phyloP scores from a whole-genome alignment of 2,888 invertebrate genomes.

The Protophormia terraenovae region DNA sequence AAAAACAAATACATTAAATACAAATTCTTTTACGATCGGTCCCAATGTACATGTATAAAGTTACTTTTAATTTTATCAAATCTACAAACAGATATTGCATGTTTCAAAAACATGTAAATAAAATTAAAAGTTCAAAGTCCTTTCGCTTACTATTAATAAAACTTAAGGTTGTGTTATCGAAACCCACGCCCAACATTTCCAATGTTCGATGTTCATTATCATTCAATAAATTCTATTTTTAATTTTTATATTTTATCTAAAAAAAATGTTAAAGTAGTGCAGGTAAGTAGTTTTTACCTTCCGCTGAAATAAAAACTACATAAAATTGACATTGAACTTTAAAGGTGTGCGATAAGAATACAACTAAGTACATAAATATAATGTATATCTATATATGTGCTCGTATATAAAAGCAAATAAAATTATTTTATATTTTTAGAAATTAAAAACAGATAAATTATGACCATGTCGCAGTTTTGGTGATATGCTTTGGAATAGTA shows the following conservation, averaged over 20 bases:
- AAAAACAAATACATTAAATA: too few relatives aligned
- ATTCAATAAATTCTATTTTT: background rate
- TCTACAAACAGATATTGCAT: background rate
- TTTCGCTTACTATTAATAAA: background rate
- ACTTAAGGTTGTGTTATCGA: background rate
- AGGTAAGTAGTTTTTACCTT: background rate
- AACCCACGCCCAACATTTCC: background rate
- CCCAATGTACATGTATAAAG: too few relatives aligned
- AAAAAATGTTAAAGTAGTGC: background rate
- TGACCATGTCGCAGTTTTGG: too few relatives aligned
- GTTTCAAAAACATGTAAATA: background rate
- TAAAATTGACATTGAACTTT: slow-evolving; percentile 17
- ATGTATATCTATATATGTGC: too few relatives aligned
- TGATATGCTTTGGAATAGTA: too few relatives aligned
- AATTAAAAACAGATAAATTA: too few relatives aligned
- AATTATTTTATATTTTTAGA: background rate
- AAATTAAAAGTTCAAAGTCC: background rate
- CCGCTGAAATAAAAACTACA: background rate
- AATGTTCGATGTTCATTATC: background rate
- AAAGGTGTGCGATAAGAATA: background rate
- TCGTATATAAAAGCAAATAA: too few relatives aligned
- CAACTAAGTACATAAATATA: too few relatives aligned
- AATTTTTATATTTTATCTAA: background rate
- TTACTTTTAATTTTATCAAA: background rate
- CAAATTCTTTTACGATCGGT: too few relatives aligned